Evolutionary conservation across 2,888 invertebrate species (phyloP).

Genomic region (Antheraea assamensis): DNA sequence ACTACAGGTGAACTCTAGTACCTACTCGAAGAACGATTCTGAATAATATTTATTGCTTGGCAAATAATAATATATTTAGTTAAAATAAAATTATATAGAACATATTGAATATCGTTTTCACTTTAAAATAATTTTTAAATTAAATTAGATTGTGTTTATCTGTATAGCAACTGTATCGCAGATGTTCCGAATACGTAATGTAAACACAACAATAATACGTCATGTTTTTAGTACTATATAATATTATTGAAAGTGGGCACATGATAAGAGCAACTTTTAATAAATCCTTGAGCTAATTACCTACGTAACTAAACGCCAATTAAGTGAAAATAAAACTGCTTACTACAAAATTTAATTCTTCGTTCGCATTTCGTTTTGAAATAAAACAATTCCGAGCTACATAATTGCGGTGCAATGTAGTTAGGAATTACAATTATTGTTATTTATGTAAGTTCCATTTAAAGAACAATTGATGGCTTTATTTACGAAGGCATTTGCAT

Average conservation of each 20-base stretch:
- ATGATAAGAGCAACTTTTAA: background rate
- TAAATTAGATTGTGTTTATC: no score
- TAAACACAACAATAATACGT: no score
- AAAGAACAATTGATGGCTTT: background rate
- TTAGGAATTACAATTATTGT: constrained; percentile 9
- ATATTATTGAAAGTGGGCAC: background rate
- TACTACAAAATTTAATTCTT: background rate
- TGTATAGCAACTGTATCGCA: no score
- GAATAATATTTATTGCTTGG: no score
- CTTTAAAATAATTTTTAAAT: no score
- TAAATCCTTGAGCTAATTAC: constrained; percentile 3
- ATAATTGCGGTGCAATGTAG: constrained; percentile 3
- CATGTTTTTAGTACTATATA: background rate
- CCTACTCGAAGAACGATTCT: no score
- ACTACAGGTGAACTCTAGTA: no score
- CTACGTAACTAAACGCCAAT: background rate
- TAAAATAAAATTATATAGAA: no score
- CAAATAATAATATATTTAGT: no score
- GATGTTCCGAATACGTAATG: no score
- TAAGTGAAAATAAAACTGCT: constrained; percentile 7
- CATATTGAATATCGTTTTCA: no score
- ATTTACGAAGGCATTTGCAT: background rate
- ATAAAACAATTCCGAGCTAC: constrained; percentile 6
- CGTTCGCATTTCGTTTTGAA: background rate
- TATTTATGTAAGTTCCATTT: constrained; percentile 4